Conservation (phyloP, 2,888 invertebrate genomes). For the Rambutsinella grinnellia region DNA sequence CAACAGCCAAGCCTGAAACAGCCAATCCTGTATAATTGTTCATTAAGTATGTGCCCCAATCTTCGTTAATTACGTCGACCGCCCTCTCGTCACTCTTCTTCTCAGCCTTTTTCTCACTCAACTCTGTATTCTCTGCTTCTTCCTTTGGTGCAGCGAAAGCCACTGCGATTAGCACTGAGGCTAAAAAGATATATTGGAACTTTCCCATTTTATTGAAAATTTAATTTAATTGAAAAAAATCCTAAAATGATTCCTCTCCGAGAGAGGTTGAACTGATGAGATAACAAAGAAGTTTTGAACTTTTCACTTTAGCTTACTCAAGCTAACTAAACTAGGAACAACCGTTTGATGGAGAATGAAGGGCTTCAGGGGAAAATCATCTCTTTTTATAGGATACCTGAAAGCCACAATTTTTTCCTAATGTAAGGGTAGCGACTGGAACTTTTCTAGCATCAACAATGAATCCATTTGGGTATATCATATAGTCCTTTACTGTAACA, state of each 20-base stretch:
- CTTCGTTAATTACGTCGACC: conserved; percentile 55
- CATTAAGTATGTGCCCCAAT: conserved; percentile 53
- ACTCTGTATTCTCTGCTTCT: conserved; percentile 40
- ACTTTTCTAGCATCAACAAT: conserved; percentile 20
- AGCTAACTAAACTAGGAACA: neutral
- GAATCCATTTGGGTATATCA: too few relatives aligned
- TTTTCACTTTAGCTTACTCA: too few relatives aligned
- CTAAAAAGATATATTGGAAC: conserved; percentile 49
- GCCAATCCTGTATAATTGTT: conserved; percentile 53
- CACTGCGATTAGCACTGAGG: conserved; percentile 53
- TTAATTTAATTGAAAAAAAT: conserved; percentile 4
- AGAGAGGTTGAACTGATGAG: conserved; percentile 3
- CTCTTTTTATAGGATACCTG: conserved; percentile 50
- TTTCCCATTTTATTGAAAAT: conserved; percentile 25
- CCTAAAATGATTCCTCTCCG: conserved; percentile 2
- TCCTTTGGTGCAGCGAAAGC: conserved; percentile 62
- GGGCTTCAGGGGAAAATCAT: conserved; percentile 8
- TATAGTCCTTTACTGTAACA: too few relatives aligned
- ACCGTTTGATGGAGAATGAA: conserved; percentile 35
- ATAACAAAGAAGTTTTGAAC: neutral
- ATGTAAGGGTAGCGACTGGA: conserved; percentile 24
- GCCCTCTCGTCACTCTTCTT: conserved; percentile 45
- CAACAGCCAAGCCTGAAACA: conserved; percentile 41
- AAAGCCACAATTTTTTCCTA: conserved; percentile 17
- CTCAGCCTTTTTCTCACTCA: conserved; percentile 27